These are phyloP conservation scores for Synanthedon tipuliformis DNA, from an alignment of 2,888 invertebrate species.

Conservation along the genomic window DNA sequence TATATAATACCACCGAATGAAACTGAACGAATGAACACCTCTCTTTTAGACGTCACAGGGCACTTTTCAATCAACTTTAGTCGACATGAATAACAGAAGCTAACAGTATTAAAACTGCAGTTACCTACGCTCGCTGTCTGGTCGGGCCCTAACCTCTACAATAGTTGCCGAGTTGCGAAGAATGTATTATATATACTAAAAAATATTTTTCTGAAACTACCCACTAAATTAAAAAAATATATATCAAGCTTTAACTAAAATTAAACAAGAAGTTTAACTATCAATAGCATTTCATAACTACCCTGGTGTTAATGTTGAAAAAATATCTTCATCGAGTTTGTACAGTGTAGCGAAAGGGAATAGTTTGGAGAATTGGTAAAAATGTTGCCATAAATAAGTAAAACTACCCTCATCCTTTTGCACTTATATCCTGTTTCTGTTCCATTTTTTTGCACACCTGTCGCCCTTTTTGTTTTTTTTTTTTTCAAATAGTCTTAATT, in stretches of 20 bases:
- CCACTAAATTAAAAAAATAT: too few species aligned
- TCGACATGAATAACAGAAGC: too few species aligned
- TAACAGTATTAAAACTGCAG: too few species aligned
- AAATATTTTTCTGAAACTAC: too few species aligned
- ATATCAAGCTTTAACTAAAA: conserved; percentile 9
- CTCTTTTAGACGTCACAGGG: too few species aligned
- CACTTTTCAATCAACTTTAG: too few species aligned
- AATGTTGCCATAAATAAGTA: conserved; percentile 51
- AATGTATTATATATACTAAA: too few species aligned
- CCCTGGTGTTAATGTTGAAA: conserved; percentile 24
- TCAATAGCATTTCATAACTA: conserved; percentile 54
- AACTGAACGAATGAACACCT: too few species aligned
- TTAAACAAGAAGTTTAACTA: conserved; percentile 6
- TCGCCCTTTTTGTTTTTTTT: conserved; percentile 10
- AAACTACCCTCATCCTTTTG: conserved; percentile 25
- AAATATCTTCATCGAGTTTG: conserved; percentile 47
- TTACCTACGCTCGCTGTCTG: too few species aligned
- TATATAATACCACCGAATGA: too few species aligned
- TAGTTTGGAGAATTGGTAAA: conserved; percentile 28
- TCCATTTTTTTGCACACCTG: conserved; percentile 9
- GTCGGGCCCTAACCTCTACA: too few species aligned
- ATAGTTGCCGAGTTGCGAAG: too few species aligned
- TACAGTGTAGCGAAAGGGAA: conserved; percentile 49
- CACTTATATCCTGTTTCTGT: conserved; percentile 32
- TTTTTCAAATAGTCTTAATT: conserved; percentile 6